Evolutionary conservation across 1,140 invertebrate species (phyloP), one percentile per base, ranked within the genome.

Genomic region (Temnothorax nylanderi): DNA sequence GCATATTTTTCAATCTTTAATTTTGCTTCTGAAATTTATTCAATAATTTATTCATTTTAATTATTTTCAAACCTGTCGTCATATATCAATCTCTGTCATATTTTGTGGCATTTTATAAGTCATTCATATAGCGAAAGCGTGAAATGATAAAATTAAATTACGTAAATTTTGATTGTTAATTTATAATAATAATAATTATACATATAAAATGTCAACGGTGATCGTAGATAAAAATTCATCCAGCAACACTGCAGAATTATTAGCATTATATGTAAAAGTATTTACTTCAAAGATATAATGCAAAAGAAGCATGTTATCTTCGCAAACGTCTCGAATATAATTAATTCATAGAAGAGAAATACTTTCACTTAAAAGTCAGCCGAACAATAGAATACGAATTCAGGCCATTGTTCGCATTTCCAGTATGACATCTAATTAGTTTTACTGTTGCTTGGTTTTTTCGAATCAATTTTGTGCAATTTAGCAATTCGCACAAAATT

Each of bases 291-390:
- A n/a, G 4, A 3, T 44, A 58, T 4, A 13, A 4, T 11, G 18
- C 32, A 44, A 41, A 44, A 56, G 16, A 41, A 0, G 5, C 13
- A 13, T 3, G 47, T 60, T 60, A 58, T 72, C 51, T 47, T 58
- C 18, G 37, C 7, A 21, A 32, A 65, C 13, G 69, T 69, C 77
- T 41, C 41, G 49, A 56, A 58, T n/a, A 44, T 21, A 82, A 72
- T 74, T 60, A 16, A 67, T 58, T 41, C n/a, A 21, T 47, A 44
- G 51, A 56, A 69, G 72, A 82, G 54, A 72, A 72, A 82, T 58
- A 18, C 51, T 82, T 82, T 82, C 78, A 72, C 65, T 18, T 82
- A 44, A 65, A 60, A 60, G 8, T n/a, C 32, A 44, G 51, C 3
- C 51, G 1, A 51, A 58, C 78, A 67, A 56, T 64, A 44, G 44